Evolutionary conservation across 1,140 invertebrate genomes (phyloP).

Genomic region (Eubasilissa regina): DNA sequence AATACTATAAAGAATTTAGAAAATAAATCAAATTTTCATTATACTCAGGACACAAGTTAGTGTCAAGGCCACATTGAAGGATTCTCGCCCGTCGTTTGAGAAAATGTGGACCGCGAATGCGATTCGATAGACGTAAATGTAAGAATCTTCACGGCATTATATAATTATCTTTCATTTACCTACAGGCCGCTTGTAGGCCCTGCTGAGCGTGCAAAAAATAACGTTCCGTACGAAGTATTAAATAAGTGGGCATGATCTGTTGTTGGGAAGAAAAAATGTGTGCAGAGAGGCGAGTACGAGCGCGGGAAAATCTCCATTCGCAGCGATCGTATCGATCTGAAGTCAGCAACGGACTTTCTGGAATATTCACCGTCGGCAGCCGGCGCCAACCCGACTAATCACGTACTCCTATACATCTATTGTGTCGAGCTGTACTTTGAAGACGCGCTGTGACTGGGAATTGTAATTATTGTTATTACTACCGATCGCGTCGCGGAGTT

Average conservation of each 20-base stretch:
- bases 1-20: neutral
- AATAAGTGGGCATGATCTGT: too few species aligned
- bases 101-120: too few species aligned
- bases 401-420: constrained; percentile 6
- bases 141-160: too few species aligned
- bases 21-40: neutral
- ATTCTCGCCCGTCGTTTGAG: neutral
- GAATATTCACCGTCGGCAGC: neutral
- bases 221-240: too few species aligned
- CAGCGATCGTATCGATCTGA: constrained; percentile 19
- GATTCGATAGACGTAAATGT: too few species aligned
- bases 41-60: neutral
- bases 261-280: too few species aligned
- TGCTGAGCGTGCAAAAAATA: too few species aligned
- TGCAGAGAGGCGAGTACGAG: neutral
- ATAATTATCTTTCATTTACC: too few species aligned
- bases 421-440: constrained; percentile 20
- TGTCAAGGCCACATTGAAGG: neutral
- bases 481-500: constrained; percentile 12
- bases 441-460: constrained; percentile 20
- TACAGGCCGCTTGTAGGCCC: too few species aligned
- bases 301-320: constrained; percentile 2
- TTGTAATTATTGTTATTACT: constrained; percentile 20
- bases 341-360: constrained; percentile 4
- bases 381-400: constrained; percentile 30